Base-by-base conservation (phyloP, 1,140 invertebrate genomes). In the Ectropis grisescens region DNA sequence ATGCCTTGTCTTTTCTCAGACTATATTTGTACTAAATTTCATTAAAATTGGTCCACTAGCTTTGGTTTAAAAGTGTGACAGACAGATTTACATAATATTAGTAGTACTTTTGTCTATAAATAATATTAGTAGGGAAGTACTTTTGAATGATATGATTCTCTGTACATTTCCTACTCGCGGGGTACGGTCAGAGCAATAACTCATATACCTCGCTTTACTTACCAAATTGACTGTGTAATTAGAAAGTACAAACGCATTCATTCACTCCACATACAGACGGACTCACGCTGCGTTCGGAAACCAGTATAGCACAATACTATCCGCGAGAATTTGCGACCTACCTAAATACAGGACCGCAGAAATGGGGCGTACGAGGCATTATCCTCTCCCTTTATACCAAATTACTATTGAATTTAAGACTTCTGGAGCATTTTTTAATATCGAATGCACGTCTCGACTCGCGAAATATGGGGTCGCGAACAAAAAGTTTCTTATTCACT, bases 191-290 rank as follows among this genome's bases (percentile, higher is more conserved):
- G 51, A 31, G 72, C 62, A 68, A 74, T 79, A 75, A 79, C 52
- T 79, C 67, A 74, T 61, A 66, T 68, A 66, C 69, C 58, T 48
- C 59, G 59, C 66, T 70, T 50, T 45, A 55, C 51, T 27, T 54
- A 71, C 66, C 68, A 79, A 79, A 79, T 79, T 75, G 74, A 79
- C 55, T 79, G 74, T 79, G 61, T 79, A 79, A 79, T 79, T 75
- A 74, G 60, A 68, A 69, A 59, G 57, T 69, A 54, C 61, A 59
- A 47, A 43, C 45, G 51, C 47, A 71, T 79, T 59, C 70, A 64
- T 62, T 38, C 49, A 37, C 29, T 42, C 49, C 47, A 46, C 47
- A 54, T 53, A 49, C 41, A 59, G 58, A 52, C 41, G 65, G 69
- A 66, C 66, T 68, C 72, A 78, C 66, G 72, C 72, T 75, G 72